These are phyloP conservation scores for Zaprionus nigranus DNA, from an alignment of 1,140 invertebrate genomes.

Conservation along the genomic window DNA sequence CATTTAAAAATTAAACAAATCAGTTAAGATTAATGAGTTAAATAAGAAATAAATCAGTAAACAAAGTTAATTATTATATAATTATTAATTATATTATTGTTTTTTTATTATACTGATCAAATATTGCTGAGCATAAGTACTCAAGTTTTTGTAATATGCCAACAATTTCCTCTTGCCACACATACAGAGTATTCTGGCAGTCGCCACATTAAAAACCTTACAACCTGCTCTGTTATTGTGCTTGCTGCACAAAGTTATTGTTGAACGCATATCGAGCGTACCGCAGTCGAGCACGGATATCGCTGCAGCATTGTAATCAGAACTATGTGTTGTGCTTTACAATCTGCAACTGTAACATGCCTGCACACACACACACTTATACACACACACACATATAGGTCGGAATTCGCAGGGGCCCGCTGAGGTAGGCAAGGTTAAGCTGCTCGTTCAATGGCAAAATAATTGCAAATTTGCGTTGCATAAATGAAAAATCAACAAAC, in stretches of 20 bases:
- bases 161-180: no score
- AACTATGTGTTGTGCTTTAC: constrained; percentile 28
- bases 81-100: no score
- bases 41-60: no score
- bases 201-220: neutral
- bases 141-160: no score
- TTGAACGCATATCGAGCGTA: constrained; percentile 45
- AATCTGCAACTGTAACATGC: constrained; percentile 13
- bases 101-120: no score
- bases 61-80: no score
- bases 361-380: neutral
- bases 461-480: constrained; percentile 17
- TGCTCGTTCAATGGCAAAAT: constrained; percentile 18
- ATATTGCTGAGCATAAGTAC: no score
- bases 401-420: neutral
- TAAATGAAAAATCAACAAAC: constrained; percentile 16
- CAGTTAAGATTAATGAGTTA: no score
- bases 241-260: constrained; percentile 30
- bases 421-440: neutral
- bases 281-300: constrained; percentile 26
- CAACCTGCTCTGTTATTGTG: neutral
- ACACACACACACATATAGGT: neutral
- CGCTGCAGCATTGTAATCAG: constrained; percentile 40
- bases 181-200: neutral
- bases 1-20: no score